These are phyloP conservation scores for Amphipyra berbera DNA, from an alignment of 2,888 invertebrate genomes.

Conservation along the genomic window DNA sequence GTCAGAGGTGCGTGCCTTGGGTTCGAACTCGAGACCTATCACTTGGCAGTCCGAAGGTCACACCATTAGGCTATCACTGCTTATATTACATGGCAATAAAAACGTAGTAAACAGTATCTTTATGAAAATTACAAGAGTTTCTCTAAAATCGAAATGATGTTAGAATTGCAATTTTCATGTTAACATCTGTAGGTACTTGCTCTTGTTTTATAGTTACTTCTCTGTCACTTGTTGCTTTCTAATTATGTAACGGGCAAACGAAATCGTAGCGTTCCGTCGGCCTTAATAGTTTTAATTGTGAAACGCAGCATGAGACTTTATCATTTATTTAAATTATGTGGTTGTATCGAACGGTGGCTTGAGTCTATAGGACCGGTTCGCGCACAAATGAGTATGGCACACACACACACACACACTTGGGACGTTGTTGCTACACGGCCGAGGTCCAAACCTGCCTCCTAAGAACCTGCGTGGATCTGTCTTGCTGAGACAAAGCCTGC, in stretches of 20 bases:
- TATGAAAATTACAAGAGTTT: conserved; percentile 40
- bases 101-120: conserved; percentile 17
- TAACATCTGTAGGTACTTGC: conserved; percentile 32
- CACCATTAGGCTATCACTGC: too few relatives aligned
- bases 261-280: conserved; percentile 71
- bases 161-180: conserved; percentile 42
- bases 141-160: conserved; percentile 37
- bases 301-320: conserved; percentile 79
- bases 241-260: conserved; percentile 78
- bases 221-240: conserved; percentile 68
- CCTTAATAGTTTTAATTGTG: conserved; percentile 83
- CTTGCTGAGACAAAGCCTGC: conserved; percentile 59
- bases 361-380: conserved; percentile 82
- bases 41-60: too few relatives aligned
- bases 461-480: conserved; percentile 59
- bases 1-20: too few relatives aligned
- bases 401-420: conserved; percentile 61
- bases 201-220: conserved; percentile 49
- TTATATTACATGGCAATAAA: too few relatives aligned
- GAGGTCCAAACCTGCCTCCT: conserved; percentile 67
- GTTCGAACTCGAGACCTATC: too few relatives aligned
- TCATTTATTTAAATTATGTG: conserved; percentile 84
- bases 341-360: conserved; percentile 80
- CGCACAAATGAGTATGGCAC: conserved; percentile 65
- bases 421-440: conserved; percentile 61